Percentiles rank a stretch among this genome's conserved stretches.
Conservation (phyloP, 1,140 invertebrate genomes). For the Eriosoma lanigerum region DNA sequence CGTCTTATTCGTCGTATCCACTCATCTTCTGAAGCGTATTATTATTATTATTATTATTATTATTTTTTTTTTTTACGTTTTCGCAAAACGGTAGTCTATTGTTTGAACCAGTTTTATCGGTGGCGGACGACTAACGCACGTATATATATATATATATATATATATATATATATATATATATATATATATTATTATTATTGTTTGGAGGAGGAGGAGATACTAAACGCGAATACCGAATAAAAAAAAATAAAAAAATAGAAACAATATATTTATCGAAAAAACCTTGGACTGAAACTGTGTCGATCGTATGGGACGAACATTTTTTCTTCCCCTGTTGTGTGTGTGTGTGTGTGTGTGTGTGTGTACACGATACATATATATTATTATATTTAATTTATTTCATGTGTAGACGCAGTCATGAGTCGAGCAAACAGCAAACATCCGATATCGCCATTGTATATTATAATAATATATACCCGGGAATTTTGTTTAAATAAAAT, state of each 20-base stretch:
- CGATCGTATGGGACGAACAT: not conserved
- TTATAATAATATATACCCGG: not conserved
- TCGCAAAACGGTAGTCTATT: slow-evolving; percentile 46
- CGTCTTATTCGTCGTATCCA: not conserved
- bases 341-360: not conserved
- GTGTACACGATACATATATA: not conserved
- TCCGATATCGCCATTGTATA: not conserved
- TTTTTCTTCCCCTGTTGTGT: not conserved
- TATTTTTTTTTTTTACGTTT: slow-evolving; percentile 18
- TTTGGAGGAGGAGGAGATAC: slow-evolving; percentile 3
- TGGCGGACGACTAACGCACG: not conserved
- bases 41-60: not conserved
- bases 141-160: not conserved
- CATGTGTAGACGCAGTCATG: not conserved
- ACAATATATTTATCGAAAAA: slow-evolving; percentile 1
- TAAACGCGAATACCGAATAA: not conserved
- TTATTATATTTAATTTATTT: not conserved
- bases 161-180: not conserved
- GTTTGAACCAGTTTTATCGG: slow-evolving; percentile 38
- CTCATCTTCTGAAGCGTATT: not conserved
- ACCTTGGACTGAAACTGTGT: slow-evolving; percentile 22
- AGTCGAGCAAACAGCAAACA: too few species aligned
- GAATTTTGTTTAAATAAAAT: too few species aligned
- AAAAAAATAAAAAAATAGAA: not conserved
- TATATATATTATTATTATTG: not conserved